A percentile compares a stretch with the other conserved stretches of the same genome.
These are phyloP conservation scores for Falco punctatus DNA, from an alignment of 2,113 vertebrate genomes.

Conservation along the genomic window DNA sequence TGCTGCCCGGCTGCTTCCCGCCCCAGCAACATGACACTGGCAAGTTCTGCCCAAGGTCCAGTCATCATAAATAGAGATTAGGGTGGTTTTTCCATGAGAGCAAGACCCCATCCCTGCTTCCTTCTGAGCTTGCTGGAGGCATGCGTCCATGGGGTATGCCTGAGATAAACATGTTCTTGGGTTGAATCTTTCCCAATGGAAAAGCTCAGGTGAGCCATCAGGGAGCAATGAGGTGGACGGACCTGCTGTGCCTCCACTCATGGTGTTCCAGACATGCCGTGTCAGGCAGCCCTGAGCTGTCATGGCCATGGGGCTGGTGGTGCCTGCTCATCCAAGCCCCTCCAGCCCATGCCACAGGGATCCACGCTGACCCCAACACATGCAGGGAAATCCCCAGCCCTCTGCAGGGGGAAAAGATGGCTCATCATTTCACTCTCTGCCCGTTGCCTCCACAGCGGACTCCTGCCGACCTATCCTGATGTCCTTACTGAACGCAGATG, in stretches of 20 bases:
- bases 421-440: neutral
- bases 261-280: neutral
- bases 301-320: rapidly evolving
- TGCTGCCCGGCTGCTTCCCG: neutral
- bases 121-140: neutral
- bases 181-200: neutral
- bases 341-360: rapidly evolving
- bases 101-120: neutral
- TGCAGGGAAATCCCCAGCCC: neutral
- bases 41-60: neutral
- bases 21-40: neutral
- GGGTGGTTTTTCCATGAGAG: neutral
- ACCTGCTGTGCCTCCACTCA: rapidly evolving
- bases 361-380: rapidly evolving
- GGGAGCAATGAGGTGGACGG: neutral
- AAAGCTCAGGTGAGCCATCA: neutral
- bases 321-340: neutral
- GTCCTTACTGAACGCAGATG: conserved; percentile 8
- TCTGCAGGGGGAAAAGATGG: too few species aligned
- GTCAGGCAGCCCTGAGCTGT: neutral
- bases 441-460: conserved; percentile 16
- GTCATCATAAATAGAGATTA: neutral
- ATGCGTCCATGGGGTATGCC: rapidly evolving
- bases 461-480: conserved; percentile 57
- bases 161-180: neutral